Evolutionary conservation across 2,113 vertebrate genomes (phyloP), one percentile per base, ranked within the genome.

Genomic region (Corythornis vintsioides): DNA sequence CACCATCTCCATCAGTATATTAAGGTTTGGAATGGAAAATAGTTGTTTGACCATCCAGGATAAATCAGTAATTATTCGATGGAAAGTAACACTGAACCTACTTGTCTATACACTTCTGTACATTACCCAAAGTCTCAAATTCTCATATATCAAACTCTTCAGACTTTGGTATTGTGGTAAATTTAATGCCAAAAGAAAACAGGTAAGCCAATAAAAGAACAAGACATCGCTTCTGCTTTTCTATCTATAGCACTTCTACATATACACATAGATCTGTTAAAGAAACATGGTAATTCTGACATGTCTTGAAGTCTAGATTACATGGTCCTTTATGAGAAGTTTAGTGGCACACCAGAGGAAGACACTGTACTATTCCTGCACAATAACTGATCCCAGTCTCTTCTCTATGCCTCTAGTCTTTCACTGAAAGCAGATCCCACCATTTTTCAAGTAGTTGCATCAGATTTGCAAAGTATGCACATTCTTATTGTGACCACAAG

Each of bases 391-490:
- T 92, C 67, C 65, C 6, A 3, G 43, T 10, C 24, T 67, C 73
- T 57, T 65, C 69, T 71, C 55, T 63, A 24, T 43, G 78, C 38
- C 56, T 85, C 75, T 15, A 80, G 79, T 48, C 53, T 86, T 85
- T 82, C 84, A 61, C 52, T 60, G 67, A 60, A 82, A 95, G 75
- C 20, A 78, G 47, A 81, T 56, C 17, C 35, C 56, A 47, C 55
- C 3, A 61, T 67, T 95, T 93, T 67, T 73, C 89, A 90, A 80
- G 42, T 1, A 59, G 66, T 12, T 48, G 48, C 91, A 73, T 71
- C 47, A 57, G 83, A 91, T 92, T 76, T 88, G 75, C 76, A 83
- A 88, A 80, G 78, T 80, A 55, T 91, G 92, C 92, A 85, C 65
- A 61, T 89, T 86, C 71, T 33, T 52, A 47, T 15, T 59, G 57